Percentiles rank a stretch among this genome's conserved stretches.
These are phyloP conservation scores for Mobula hypostoma DNA, from an alignment of 2,113 vertebrate species.

Conservation along the genomic window DNA sequence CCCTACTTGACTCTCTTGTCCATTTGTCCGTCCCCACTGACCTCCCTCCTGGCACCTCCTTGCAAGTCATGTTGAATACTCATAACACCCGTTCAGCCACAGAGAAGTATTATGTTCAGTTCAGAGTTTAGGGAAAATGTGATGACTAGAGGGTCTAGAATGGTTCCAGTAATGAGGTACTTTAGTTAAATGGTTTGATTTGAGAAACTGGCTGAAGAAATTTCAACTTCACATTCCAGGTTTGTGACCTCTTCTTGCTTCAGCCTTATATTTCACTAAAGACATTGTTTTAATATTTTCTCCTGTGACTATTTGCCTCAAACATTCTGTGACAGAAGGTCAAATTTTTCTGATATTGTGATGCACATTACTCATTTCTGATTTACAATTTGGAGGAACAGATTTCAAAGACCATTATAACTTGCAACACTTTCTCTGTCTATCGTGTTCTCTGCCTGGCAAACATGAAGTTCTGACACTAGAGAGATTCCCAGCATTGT, in stretches of 20 bases:
- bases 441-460: neutral
- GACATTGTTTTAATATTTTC: neutral
- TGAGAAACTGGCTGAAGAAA: neutral
- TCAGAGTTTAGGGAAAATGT: too few relatives aligned
- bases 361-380: neutral
- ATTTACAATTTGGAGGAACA: slow-evolving; percentile 30
- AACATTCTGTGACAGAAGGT: neutral
- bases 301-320: neutral
- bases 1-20: too few relatives aligned
- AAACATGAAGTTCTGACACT: neutral
- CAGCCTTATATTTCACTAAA: neutral
- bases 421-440: neutral
- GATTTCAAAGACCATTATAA: slow-evolving; percentile 20
- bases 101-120: too few relatives aligned
- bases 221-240: neutral
- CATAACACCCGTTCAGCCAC: too few relatives aligned
- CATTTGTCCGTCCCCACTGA: too few relatives aligned
- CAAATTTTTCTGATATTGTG: slow-evolving; percentile 20
- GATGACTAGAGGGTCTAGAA: too few relatives aligned
- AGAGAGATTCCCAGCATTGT: neutral
- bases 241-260: neutral
- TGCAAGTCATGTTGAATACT: too few relatives aligned
- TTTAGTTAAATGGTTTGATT: too few relatives aligned
- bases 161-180: too few relatives aligned
- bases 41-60: too few relatives aligned